These are phyloP conservation scores for Macroramphosus scolopax DNA, from an alignment of 2,797 vertebrate species.

Conservation along the genomic window DNA sequence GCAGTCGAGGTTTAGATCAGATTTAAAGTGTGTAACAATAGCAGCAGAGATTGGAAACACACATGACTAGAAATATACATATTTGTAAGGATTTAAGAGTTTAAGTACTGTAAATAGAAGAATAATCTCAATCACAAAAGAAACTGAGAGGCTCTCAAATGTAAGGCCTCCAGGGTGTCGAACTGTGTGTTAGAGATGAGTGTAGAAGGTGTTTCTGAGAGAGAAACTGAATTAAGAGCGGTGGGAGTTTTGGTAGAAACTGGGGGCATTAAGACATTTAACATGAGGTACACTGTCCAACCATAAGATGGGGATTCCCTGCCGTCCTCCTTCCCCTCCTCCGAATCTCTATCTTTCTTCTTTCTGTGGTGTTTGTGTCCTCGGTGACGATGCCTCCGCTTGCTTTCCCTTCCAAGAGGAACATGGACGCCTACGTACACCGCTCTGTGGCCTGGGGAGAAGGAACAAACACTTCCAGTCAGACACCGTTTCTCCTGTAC, in stretches of 20 bases:
- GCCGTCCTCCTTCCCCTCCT: constrained; percentile 88
- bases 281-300: constrained; percentile 62
- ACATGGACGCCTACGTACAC: constrained; percentile 96
- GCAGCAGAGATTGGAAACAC: too few relatives aligned
- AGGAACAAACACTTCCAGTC: constrained; percentile 15
- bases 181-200: background rate
- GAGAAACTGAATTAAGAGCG: fast-evolving
- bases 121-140: too few relatives aligned
- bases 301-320: constrained; percentile 91
- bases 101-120: too few relatives aligned
- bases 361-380: constrained; percentile 90
- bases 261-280: background rate
- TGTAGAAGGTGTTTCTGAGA: background rate
- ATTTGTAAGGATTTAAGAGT: too few relatives aligned
- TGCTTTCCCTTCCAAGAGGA: constrained; percentile 87
- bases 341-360: constrained; percentile 82
- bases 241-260: background rate
- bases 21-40: too few relatives aligned
- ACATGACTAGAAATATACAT: too few relatives aligned
- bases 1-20: too few relatives aligned
- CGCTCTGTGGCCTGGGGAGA: constrained; percentile 87
- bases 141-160: constrained; percentile 12
- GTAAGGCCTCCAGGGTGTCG: background rate
- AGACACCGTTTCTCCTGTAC: background rate
- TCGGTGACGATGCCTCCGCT: constrained; percentile 87